These are phyloP conservation scores for Nemoura dubitans DNA, from an alignment of 2,888 invertebrate genomes.

Conservation along the genomic window DNA sequence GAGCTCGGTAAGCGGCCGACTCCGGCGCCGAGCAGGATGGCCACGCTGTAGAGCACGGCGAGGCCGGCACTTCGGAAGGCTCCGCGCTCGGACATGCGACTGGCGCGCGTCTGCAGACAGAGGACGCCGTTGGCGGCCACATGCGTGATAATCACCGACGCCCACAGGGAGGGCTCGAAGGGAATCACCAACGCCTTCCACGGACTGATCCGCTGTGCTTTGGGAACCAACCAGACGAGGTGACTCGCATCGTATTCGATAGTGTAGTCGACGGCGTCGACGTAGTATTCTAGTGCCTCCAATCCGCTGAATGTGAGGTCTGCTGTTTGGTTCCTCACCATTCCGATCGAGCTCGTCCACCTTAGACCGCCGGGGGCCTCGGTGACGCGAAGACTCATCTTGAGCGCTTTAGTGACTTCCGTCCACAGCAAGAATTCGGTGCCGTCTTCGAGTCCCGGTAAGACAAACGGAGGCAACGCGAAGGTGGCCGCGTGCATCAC, in stretches of 20 bases:
- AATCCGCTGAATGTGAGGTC: neutral
- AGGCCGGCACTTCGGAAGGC: neutral
- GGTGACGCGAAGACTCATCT: neutral
- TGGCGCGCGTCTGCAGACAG: neutral
- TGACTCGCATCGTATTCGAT: neutral
- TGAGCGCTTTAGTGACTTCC: neutral
- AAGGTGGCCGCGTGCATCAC: neutral
- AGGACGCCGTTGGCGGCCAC: neutral
- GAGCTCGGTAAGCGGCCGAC: neutral
- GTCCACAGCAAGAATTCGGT: neutral
- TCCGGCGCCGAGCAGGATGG: neutral
- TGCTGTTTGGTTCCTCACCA: neutral
- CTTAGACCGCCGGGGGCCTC: neutral
- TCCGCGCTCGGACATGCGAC: neutral
- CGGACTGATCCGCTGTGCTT: neutral
- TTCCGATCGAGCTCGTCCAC: neutral
- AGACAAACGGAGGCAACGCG: neutral
- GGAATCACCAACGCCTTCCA: neutral
- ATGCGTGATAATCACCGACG: neutral
- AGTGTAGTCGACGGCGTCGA: neutral
- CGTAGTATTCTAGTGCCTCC: neutral
- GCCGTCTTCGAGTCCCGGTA: neutral
- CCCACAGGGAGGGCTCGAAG: neutral
- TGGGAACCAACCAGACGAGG: neutral
- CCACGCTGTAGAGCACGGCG: neutral